phyloP scores from a whole-genome alignment of 2,888 invertebrate species.

The Hylaea fasciaria region DNA sequence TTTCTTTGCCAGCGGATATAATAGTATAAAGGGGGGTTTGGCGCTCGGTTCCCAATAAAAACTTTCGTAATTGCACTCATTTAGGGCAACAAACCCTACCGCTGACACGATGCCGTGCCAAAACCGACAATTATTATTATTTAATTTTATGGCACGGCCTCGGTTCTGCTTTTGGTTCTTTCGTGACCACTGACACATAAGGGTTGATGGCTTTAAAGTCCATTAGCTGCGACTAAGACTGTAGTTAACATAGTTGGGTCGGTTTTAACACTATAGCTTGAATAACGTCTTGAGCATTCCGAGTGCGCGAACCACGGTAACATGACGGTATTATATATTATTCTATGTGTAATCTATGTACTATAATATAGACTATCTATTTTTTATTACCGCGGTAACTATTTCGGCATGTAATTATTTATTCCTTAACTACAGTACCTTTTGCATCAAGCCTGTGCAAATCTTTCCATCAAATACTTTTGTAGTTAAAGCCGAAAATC shows the following conservation, averaged over 20 bases:
- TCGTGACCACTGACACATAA: constrained; percentile 45
- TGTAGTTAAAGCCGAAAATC: not conserved
- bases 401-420: too few relatives aligned
- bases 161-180: constrained; percentile 50
- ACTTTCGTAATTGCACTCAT: constrained; percentile 84
- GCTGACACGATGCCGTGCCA: constrained; percentile 82
- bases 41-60: constrained; percentile 80
- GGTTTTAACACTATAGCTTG: too few relatives aligned
- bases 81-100: constrained; percentile 73
- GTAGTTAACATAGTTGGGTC: not conserved
- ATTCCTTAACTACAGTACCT: too few relatives aligned
- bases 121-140: constrained; percentile 80
- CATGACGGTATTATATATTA: too few relatives aligned
- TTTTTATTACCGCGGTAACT: too few relatives aligned
- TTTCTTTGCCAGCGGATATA: constrained; percentile 53
- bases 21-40: constrained; percentile 51
- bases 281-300: too few relatives aligned
- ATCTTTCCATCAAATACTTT: not conserved
- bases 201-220: not conserved
- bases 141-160: constrained; percentile 70
- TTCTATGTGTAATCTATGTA: too few relatives aligned
- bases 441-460: not conserved
- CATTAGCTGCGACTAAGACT: not conserved
- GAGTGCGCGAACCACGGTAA: too few relatives aligned
- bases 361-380: too few relatives aligned